Evolutionary conservation across 2,888 invertebrate species (phyloP).

Genomic region (Geophilus truncorum): DNA sequence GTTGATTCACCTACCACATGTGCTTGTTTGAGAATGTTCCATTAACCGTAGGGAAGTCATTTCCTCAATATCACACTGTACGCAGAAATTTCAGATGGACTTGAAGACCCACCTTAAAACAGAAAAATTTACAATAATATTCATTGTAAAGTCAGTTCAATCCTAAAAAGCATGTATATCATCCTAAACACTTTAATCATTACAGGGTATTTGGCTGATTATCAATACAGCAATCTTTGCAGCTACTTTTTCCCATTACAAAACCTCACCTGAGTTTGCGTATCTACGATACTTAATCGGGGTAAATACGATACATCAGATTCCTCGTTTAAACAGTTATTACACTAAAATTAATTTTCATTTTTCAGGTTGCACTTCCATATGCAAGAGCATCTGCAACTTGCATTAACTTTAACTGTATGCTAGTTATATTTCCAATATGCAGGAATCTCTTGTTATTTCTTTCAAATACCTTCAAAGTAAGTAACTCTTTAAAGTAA

Average conservation of each 20-base stretch:
- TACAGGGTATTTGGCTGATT: neutral
- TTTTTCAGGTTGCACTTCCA: neutral
- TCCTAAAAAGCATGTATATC: neutral
- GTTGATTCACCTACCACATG: neutral
- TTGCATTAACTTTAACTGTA: slow-evolving; percentile 20
- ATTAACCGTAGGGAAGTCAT: neutral
- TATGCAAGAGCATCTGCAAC: neutral
- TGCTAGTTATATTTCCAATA: slow-evolving; percentile 18
- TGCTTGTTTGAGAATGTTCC: neutral
- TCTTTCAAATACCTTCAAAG: neutral
- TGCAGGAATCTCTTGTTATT: slow-evolving; percentile 11
- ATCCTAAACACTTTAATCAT: neutral
- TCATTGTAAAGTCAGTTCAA: neutral
- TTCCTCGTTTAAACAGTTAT: neutral
- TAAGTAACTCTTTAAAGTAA: no score
- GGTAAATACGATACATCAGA: neutral
- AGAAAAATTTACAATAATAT: neutral
- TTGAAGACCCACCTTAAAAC: neutral
- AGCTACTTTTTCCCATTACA: neutral
- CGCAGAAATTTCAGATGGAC: neutral
- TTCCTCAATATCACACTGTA: neutral
- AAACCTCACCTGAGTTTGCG: neutral
- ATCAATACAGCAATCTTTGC: neutral
- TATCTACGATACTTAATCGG: slow-evolving; percentile 8
- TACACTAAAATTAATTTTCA: neutral